Evolutionary conservation across 2,113 vertebrate genomes (phyloP), one percentile per base, ranked within the genome.

Genomic region (Chamaea fasciata): DNA sequence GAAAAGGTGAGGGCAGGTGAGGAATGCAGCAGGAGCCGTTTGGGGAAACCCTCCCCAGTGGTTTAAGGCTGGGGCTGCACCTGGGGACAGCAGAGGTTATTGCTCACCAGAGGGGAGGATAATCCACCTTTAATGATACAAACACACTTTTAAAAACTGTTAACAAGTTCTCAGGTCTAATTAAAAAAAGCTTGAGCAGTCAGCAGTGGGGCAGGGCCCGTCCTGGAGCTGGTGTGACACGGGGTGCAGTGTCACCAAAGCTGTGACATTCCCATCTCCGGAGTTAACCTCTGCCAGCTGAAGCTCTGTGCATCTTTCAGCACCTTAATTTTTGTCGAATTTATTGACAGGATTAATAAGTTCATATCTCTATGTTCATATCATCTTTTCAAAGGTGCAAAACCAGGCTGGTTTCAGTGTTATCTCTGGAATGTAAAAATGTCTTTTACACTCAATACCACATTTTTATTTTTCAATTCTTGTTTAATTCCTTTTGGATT

Each of bases 161-260:
- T 50, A 24, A 20, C 26, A 57, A 33, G 17, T 47, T 69, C 46
- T 77, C 16, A 19, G 47, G 3, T 23, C 13, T 23, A 10, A 26
- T 44, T 4, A n/a, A 16, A 27, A 27, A 23, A 33, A 30, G 12
- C 0, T 13, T 12, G 13, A 49, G 37, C 50, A 15, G 11, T 17
- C 41, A 56, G 35, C 49, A 33, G 24, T 2, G 20, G 44, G 44
- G 37, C 46, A 67, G 80, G 31, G 31, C 63, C 47, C 28, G 49
- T 71, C 26, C 59, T 12, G 22, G 62, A 17, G 35, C 24, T 59
- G 84, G 8, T 24, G 75, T 41, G 55, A 17, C 18, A 23, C 0
- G 0, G 0, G 1, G 24, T 11, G 52, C 56, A 53, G 39, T 8
- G 59, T 82, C 31, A 6, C 20, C 80, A 49, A 0, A 1, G 2